Evolutionary conservation across 2,113 vertebrate genomes (phyloP), one percentile per base, ranked within the genome.

Genomic region (Cricetomys ansorgei): DNA sequence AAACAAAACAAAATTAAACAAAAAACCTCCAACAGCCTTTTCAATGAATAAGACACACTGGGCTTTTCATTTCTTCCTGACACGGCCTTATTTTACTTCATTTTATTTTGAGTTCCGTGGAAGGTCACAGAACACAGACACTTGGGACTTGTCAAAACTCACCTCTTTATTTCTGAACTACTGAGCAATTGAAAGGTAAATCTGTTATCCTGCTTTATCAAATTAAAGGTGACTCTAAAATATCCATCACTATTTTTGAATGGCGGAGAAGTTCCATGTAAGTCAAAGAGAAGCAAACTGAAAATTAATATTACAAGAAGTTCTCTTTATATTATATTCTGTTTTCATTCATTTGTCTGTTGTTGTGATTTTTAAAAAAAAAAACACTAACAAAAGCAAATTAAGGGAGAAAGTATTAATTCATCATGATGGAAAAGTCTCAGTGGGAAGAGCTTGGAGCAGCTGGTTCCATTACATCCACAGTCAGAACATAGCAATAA

Each of bases 11-110:
- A n/a, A n/a, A n/a, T n/a, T n/a, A n/a, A n/a, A n/a, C n/a, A n/a
- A n/a, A n/a, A n/a, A n/a, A n/a, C n/a, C n/a, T n/a, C n/a, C n/a
- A 97, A 92, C 29, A 93, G 81, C 85, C 88, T 89, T 91, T 95
- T 69, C 50, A 84, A 84, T 91, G 77, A 96, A 95, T 62, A 80
- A 12, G 93, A 97, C 80, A 88, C 85, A 93, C 95, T 59, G 91
- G 76, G 50, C 53, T 88, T 79, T 96, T 91, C 69, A 57, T 91
- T 25, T 76, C 80, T 31, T 72, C 57, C 57, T 45, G n/a, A 43
- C 77, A 89, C 7, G 9, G 10, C 6, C 15, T 81, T 11, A 25
- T 81, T 57, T 40, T 40, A 40, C 12, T 25, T n/a, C 37, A 13
- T 25, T 81, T 80, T 25, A 80, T 57, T 80, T 40, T 57, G 53